These are phyloP conservation scores for Herpetotheres cachinnans DNA, from an alignment of 2,113 vertebrate species.

Conservation along the genomic window DNA sequence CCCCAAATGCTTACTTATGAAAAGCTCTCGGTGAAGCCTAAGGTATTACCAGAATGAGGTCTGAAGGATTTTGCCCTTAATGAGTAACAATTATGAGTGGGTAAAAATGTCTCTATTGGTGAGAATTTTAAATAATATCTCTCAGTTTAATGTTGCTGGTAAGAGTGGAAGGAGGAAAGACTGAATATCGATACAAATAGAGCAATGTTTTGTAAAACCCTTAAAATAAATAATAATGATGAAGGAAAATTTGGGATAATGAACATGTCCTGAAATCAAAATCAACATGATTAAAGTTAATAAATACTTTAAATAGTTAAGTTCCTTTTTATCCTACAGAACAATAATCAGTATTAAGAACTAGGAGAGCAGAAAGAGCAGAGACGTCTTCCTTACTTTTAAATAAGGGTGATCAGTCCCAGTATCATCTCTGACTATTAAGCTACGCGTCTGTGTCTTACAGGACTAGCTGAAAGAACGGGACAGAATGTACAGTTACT, in stretches of 20 bases:
- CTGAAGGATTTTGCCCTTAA: slow-evolving; percentile 45
- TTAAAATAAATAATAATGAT: slow-evolving; percentile 38
- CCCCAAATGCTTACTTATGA: slow-evolving; percentile 37
- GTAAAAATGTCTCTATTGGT: neutral
- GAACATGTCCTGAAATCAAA: neutral
- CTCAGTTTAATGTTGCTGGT: neutral
- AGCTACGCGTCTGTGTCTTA: neutral
- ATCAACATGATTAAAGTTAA: neutral
- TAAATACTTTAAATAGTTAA: slow-evolving; percentile 44
- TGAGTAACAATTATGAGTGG: neutral
- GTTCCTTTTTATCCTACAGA: neutral
- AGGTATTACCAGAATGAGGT: slow-evolving; percentile 50
- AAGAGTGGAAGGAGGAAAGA: neutral
- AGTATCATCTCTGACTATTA: neutral
- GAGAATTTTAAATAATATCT: neutral
- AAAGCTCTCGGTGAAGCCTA: slow-evolving; percentile 61
- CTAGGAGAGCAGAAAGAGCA: neutral
- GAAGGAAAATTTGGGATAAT: neutral
- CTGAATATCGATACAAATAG: neutral
- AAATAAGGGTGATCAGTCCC: neutral
- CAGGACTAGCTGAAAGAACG: neutral
- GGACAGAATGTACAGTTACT: neutral
- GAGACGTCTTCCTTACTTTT: neutral
- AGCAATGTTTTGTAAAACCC: neutral
- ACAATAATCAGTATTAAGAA: neutral